A percentile compares a stretch with the other conserved stretches of the same genome.
Evolutionary conservation across 2,888 invertebrate genomes (phyloP).

Genomic region (Melangyna quadrimaculata): DNA sequence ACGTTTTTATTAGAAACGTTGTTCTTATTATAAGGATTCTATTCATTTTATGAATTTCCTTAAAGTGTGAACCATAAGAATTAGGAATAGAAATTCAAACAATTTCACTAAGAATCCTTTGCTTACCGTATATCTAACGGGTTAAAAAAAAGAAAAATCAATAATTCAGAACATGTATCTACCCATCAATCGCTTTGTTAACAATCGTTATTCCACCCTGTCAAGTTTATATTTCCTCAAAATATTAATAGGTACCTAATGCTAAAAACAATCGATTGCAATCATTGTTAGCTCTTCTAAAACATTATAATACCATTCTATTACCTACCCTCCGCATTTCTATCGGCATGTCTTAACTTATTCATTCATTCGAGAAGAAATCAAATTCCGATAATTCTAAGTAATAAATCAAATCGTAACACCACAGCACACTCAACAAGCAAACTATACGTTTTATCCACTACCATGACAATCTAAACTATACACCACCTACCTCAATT

Average conservation of each 20-base stretch:
- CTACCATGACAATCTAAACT: slow-evolving; percentile 26
- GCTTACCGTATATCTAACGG: no score
- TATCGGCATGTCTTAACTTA: not conserved
- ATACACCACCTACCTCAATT: slow-evolving; percentile 63
- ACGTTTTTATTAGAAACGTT: no score
- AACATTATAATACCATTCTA: not conserved
- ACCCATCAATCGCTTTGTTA: not conserved
- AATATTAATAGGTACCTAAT: not conserved
- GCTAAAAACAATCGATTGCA: not conserved
- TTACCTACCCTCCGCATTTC: not conserved
- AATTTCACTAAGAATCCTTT: no score
- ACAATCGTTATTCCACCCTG: not conserved
- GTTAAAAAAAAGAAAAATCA: not conserved
- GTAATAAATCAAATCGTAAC: slow-evolving; percentile 49
- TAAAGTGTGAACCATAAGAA: no score
- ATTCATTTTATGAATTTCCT: no score
- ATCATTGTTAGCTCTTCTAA: not conserved
- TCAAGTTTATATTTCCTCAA: not conserved
- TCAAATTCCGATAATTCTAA: slow-evolving; percentile 7
- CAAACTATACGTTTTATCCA: not conserved
- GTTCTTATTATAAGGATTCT: no score
- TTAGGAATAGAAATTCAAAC: no score
- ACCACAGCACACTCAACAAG: slow-evolving; percentile 45
- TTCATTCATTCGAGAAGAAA: slow-evolving; percentile 19
- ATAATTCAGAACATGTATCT: not conserved